These are phyloP conservation scores for Drosophila subpulchrella DNA, from an alignment of 1,140 invertebrate species.

Conservation along the genomic window DNA sequence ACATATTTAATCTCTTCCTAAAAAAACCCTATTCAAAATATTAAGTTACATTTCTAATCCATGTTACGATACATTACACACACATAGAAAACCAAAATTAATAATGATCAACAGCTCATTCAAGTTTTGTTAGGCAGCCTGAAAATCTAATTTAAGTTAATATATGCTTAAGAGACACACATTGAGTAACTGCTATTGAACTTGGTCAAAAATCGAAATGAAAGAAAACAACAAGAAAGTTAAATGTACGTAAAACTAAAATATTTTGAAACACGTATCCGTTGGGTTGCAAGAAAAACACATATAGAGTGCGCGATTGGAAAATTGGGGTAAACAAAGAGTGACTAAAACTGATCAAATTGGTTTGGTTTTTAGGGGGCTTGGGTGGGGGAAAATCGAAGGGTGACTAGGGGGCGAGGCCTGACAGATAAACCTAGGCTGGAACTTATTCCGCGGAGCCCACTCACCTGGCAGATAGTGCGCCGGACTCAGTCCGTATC, in stretches of 20 bases:
- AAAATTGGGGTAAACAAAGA: constrained; percentile 32
- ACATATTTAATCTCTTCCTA: too few species aligned
- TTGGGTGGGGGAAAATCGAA: neutral
- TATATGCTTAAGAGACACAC: constrained; percentile 16
- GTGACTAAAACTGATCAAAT: constrained; percentile 27
- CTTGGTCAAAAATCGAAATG: constrained; percentile 9
- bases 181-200: neutral
- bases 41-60: neutral
- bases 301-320: constrained; percentile 41
- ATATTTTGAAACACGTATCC: constrained; percentile 9
- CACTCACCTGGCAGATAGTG: constrained; percentile 87
- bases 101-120: constrained; percentile 9
- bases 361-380: neutral
- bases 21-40: neutral
- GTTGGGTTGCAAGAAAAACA: constrained; percentile 38
- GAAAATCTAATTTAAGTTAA: neutral
- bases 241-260: constrained; percentile 45
- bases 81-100: constrained; percentile 2
- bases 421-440: constrained; percentile 14
- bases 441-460: neutral
- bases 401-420: neutral
- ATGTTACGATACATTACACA: neutral
- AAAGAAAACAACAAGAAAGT: constrained; percentile 36
- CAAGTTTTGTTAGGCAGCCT: neutral
- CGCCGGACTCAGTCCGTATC: constrained; percentile 90